Conservation (phyloP, 2,888 invertebrate species). For the Chrysomela aeneicollis region DNA sequence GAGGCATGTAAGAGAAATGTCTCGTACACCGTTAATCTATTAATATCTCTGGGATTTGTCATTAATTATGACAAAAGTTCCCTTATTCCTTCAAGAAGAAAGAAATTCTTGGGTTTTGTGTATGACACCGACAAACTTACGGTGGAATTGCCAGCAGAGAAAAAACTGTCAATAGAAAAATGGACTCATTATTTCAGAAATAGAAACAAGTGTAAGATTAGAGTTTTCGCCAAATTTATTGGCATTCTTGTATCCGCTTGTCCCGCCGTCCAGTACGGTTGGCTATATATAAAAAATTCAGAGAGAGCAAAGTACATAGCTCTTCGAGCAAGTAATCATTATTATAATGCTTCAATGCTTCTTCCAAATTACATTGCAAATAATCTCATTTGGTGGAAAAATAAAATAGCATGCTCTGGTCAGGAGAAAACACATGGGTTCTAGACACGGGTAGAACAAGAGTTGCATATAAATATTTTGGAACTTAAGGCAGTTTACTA, state of each 20-base stretch:
- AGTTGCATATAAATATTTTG: conserved; percentile 35
- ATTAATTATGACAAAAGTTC: conserved; percentile 39
- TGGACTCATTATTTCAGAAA: not conserved
- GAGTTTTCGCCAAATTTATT: conserved; percentile 25
- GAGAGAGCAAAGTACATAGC: conserved; percentile 35
- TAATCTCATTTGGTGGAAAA: conserved; percentile 40
- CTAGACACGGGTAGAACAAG: conserved; percentile 34
- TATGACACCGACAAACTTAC: conserved; percentile 25
- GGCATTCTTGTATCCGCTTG: conserved; percentile 43
- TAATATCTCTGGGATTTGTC: conserved; percentile 36
- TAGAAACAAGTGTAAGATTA: conserved; percentile 14
- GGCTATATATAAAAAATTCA: conserved; percentile 47
- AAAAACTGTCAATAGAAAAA: conserved; percentile 17
- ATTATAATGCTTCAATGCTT: conserved; percentile 17
- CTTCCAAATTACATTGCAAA: not conserved
- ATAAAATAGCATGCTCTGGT: conserved; percentile 29
- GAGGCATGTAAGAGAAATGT: conserved; percentile 13
- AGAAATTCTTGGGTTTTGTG: conserved; percentile 39
- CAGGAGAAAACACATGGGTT: conserved; percentile 35
- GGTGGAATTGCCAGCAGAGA: conserved; percentile 20
- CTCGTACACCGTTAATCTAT: not conserved
- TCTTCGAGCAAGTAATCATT: conserved; percentile 13
- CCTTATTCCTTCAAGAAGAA: conserved; percentile 26
- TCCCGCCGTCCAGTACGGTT: conserved; percentile 49
- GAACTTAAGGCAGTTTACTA: conserved; percentile 28